Evolutionary conservation across 1,140 invertebrate genomes (phyloP).

Genomic region (Liolophura sinensis): DNA sequence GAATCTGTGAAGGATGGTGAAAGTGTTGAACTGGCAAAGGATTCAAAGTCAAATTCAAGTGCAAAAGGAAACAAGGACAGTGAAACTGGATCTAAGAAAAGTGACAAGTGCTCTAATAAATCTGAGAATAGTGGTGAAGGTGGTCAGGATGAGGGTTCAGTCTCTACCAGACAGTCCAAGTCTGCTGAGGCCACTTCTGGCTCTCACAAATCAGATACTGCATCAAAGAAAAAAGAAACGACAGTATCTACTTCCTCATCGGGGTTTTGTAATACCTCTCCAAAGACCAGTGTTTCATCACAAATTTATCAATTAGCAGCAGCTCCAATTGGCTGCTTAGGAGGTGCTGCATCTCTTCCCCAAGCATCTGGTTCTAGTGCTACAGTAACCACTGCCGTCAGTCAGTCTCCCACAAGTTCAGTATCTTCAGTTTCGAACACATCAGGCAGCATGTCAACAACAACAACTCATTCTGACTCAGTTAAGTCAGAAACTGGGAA

Average conservation of each 20-base stretch:
- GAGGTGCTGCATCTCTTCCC: slow-evolving; percentile 9
- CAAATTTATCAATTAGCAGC: slow-evolving; percentile 31
- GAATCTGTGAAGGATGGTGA: not conserved
- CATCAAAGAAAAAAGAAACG: not conserved
- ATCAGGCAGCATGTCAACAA: slow-evolving; percentile 6
- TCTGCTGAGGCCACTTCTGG: no score
- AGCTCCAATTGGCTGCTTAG: slow-evolving; percentile 22
- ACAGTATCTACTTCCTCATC: not conserved
- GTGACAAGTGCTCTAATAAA: not conserved
- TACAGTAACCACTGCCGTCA: no score
- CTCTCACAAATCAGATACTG: not conserved
- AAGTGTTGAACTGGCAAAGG: not conserved
- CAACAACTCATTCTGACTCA: not conserved
- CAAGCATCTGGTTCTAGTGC: no score
- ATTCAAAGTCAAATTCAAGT: not conserved
- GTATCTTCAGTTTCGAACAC: not conserved
- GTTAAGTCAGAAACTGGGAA: slow-evolving; percentile 1
- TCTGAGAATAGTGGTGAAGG: no score
- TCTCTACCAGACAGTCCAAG: no score
- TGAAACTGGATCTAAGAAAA: slow-evolving; percentile 2
- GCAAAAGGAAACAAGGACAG: slow-evolving; percentile 3
- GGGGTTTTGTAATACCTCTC: not conserved
- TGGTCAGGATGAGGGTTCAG: no score
- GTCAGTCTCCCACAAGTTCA: not conserved
- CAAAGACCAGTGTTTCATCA: not conserved